Evolutionary conservation across 1,140 invertebrate species (phyloP), one percentile per base, ranked within the genome.

Genomic region (Tetramorium alpestre): DNA sequence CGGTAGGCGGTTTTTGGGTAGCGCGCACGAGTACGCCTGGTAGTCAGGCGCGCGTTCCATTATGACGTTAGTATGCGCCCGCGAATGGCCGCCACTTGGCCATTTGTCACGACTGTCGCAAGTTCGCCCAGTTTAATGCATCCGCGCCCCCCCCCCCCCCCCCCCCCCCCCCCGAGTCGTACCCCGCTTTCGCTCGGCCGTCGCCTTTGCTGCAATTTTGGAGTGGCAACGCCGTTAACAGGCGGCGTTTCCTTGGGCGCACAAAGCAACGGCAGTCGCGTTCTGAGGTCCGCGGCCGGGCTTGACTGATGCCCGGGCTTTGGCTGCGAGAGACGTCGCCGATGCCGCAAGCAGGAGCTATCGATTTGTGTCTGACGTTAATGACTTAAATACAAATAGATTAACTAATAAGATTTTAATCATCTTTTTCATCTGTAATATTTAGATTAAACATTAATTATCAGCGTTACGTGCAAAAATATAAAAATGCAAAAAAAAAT

Each of bases 81-180:
- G 72, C 85, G 85, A 87, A 89, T 73, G 58, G 88, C 72, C 73
- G 38, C 77, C 49, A 87, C 85, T 84, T 25, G 81, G 65, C 85
- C 77, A 90, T 89, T 90, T 89, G 85, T 90, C 89, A 90, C 77
- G 89, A 87, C 72, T 89, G 89, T 90, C 88, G 72, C 88, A 90
- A 90, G 89, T 90, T 90, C 73, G 67, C 88, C 41, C 58, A 49
- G 88, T 90, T 90, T 87, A 90, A 90, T 89, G 88, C 77, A 90
- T 90, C 85, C 88, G 70, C 86, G 88, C 51, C 41, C 47, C n/a
- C 60, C 49, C 44, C 56, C 28, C 28, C 28, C 54, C 58, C 44
- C 60, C 49, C 44, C 56, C 28, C 28, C 28, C 54, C 58, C 44
- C 49, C 22, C 56, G 49, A 47, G 84, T 38, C 69, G 41, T 62